Conservation (phyloP, 92 coral and sea anemone species). For the Palythoa heliodiscus region DNA sequence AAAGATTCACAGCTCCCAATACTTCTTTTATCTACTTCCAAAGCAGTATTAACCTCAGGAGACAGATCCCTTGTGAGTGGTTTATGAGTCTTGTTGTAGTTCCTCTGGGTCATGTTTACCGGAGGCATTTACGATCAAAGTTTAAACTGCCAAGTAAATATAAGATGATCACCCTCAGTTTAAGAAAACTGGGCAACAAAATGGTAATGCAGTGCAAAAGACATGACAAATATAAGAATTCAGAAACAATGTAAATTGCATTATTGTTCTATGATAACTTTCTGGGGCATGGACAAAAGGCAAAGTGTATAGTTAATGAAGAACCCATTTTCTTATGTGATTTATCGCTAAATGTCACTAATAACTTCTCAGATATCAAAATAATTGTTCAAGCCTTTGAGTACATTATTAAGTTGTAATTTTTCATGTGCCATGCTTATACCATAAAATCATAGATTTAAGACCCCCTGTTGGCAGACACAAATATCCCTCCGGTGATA, state of each 20-base stretch:
- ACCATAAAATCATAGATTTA: too few relatives aligned
- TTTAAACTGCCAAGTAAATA: neutral
- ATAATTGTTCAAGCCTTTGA: neutral
- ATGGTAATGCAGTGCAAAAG: neutral
- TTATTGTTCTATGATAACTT: neutral
- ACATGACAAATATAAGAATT: neutral
- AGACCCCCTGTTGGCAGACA: too few relatives aligned
- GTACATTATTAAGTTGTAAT: too few relatives aligned
- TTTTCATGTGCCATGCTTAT: too few relatives aligned
- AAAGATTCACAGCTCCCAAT: conserved; percentile 39
- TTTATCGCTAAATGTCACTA: neutral
- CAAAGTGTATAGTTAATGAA: neutral
- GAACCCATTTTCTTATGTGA: neutral
- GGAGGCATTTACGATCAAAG: conserved; percentile 1
- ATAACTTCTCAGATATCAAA: neutral
- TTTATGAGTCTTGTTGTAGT: conserved; percentile 30
- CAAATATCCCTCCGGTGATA: too few relatives aligned
- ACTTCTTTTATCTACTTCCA: conserved; percentile 27
- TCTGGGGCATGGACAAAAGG: neutral
- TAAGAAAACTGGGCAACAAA: neutral
- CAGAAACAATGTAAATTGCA: neutral
- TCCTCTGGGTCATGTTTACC: conserved; percentile 27
- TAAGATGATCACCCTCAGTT: neutral
- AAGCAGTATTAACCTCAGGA: conserved; percentile 30
- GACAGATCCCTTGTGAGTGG: conserved; percentile 21